Evolutionary conservation across 2,888 invertebrate genomes (phyloP).

Genomic region (Aleiodes leptofemur): DNA sequence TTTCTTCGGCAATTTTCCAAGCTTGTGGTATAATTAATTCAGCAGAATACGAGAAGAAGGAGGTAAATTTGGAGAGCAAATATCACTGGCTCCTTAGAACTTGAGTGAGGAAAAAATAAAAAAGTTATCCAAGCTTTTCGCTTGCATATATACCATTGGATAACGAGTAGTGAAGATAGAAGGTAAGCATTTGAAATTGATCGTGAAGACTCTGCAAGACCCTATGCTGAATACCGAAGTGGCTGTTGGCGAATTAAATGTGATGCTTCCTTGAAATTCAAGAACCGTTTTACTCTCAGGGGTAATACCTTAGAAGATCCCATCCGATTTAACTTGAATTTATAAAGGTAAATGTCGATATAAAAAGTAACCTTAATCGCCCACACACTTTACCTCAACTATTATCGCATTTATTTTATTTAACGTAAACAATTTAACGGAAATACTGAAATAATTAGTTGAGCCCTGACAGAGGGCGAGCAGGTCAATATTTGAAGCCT

Average conservation of each 20-base stretch:
- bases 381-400: not conserved
- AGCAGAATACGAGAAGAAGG: conserved; percentile 36
- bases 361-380: conserved; percentile 11
- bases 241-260: conserved; percentile 53
- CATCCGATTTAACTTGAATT: conserved; percentile 31
- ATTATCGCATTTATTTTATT: conserved; percentile 3
- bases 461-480: not conserved
- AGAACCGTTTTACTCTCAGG: conserved; percentile 48
- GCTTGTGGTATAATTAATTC: conserved; percentile 56
- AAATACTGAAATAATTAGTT: not conserved
- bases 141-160: not conserved
- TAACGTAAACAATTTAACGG: not conserved
- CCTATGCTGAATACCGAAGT: conserved; percentile 55
- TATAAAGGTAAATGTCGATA: conserved; percentile 14
- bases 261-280: conserved; percentile 56
- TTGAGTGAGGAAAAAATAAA: not conserved
- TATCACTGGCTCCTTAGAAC: conserved; percentile 39
- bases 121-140: conserved; percentile 17
- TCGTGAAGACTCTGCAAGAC: conserved; percentile 45
- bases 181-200: conserved; percentile 13
- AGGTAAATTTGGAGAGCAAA: conserved; percentile 45
- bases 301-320: conserved; percentile 19
- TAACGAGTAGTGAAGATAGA: conserved; percentile 31
- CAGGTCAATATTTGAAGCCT: conserved; percentile 14
- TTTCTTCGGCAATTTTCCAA: conserved; percentile 50